Evolutionary conservation across 2,797 vertebrate genomes (phyloP).

Genomic region (Phataginus tetradactyla): DNA sequence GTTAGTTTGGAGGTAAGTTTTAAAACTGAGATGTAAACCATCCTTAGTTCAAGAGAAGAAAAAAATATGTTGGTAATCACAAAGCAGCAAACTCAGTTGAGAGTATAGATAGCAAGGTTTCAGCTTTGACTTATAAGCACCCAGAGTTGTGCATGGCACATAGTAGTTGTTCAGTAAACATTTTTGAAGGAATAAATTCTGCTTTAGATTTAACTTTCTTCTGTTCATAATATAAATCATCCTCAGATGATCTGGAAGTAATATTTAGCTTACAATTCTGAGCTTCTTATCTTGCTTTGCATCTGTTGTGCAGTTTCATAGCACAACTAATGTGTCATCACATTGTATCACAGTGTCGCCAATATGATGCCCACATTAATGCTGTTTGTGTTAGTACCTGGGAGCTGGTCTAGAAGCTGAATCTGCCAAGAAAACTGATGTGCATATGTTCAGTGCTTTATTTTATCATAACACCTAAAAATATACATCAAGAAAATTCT

Average conservation of each 20-base stretch:
- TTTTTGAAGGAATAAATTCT: not conserved
- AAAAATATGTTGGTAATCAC: not conserved
- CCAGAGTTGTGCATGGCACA: not conserved
- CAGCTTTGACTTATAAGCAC: not conserved
- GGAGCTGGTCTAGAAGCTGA: constrained; percentile 22
- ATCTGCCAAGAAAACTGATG: constrained; percentile 42
- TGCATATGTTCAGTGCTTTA: constrained; percentile 24
- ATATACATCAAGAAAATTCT: constrained; percentile 44
- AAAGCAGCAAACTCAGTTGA: not conserved
- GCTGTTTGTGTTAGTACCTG: constrained; percentile 57
- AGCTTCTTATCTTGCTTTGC: constrained; percentile 39
- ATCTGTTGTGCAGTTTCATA: constrained; percentile 49
- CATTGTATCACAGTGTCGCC: constrained; percentile 8
- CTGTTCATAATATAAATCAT: not conserved
- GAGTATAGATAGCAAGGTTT: not conserved
- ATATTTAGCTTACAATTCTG: not conserved
- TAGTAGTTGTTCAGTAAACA: not conserved
- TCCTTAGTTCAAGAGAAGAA: not conserved
- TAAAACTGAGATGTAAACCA: not conserved
- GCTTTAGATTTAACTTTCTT: not conserved
- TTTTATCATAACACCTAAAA: constrained; percentile 56
- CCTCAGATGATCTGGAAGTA: constrained; percentile 19
- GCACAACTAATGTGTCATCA: not conserved
- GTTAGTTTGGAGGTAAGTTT: not conserved
- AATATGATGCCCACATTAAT: not conserved